Evolutionary conservation across 2,888 invertebrate species (phyloP), one percentile per base, ranked within the genome.

Genomic region (Pyrochroa serraticornis): DNA sequence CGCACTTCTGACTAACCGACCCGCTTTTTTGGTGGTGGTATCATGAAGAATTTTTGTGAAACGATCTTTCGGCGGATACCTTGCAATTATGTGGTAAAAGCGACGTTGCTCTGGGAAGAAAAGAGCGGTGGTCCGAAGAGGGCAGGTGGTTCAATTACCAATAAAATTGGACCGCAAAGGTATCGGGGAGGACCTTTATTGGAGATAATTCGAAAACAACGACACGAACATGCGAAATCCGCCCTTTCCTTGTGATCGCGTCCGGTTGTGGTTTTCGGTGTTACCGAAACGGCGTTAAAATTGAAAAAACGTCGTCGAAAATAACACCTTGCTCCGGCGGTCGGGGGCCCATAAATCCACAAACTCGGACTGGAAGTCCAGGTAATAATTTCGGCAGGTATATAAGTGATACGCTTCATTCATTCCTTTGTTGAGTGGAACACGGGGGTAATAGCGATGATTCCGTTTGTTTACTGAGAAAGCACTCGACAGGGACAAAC

Each of bases 361-460:
- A 9, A 22, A 22, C 22, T 22, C 10, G 10, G 10, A 22, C 10
- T 31, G 31, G 42, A 34, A 32, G 50, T 10, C 33, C 56, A 58
- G 59, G 59, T 59, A 59, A 59, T 59, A 39, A 54, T 59, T 59
- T 54, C 49, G 59, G 54, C 54, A 59, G 59, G 59, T 59, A 58
- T 32, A 51, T 41, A 54, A 58, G 49, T 54, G 59, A 54, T 59
- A 54, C 54, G 59, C 50, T 50, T 37, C 45, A 54, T 59, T 59
- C 59, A 38, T 32, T 50, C 50, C 54, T 37, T 50, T 54, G 54
- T 58, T 31, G 31, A 12, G 54, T 58, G 47, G 43, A 47, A 57
- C 35, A 50, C 36, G 33, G 12, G 42, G 50, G 37, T 45, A 41
- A 46, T 52, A 33, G 30, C 45, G 42, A 43, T 54, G 42, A 42